Conservation (phyloP, 1,140 invertebrate genomes). For the Branchinecta lindahli region DNA sequence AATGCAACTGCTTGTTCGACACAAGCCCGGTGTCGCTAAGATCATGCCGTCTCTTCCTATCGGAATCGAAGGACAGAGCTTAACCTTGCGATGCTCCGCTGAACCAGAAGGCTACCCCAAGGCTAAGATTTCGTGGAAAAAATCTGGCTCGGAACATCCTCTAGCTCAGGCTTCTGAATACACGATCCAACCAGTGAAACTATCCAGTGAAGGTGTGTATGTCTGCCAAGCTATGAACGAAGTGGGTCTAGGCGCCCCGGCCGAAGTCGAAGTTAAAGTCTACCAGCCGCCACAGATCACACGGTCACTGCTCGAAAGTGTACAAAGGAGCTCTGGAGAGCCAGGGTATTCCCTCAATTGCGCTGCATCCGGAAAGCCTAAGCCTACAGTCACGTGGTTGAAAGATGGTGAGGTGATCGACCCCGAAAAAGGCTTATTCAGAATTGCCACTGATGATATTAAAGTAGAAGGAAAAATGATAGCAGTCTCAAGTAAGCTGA, state of each 20-base stretch:
- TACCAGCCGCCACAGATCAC: slow-evolving; percentile 70
- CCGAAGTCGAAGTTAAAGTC: slow-evolving; percentile 63
- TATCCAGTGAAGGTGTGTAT: slow-evolving; percentile 70
- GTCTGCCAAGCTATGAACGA: slow-evolving; percentile 77
- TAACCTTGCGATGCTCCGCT: slow-evolving; percentile 68
- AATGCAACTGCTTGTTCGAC: slow-evolving; percentile 62
- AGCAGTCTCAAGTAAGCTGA: slow-evolving; percentile 64
- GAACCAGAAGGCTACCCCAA: slow-evolving; percentile 71
- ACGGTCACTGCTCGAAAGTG: slow-evolving; percentile 62
- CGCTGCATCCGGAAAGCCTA: slow-evolving; percentile 68
- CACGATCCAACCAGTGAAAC: slow-evolving; percentile 62
- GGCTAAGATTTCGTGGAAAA: slow-evolving; percentile 53
- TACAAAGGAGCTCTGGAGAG: slow-evolving; percentile 57
- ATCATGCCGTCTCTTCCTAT: slow-evolving; percentile 68
- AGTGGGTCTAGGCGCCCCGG: slow-evolving; percentile 63
- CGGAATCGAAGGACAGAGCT: slow-evolving; percentile 61
- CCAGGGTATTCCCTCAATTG: slow-evolving; percentile 62
- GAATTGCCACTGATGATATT: slow-evolving; percentile 38
- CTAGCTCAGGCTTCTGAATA: slow-evolving; percentile 60
- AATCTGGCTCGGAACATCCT: slow-evolving; percentile 42
- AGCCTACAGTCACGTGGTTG: slow-evolving; percentile 63
- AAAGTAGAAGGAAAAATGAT: slow-evolving; percentile 54
- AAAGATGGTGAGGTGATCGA: slow-evolving; percentile 65
- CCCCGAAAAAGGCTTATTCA: slow-evolving; percentile 44
- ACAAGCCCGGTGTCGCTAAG: slow-evolving; percentile 64